These are phyloP conservation scores for Musca vetustissima DNA, from an alignment of 1,140 invertebrate genomes.

Conservation along the genomic window DNA sequence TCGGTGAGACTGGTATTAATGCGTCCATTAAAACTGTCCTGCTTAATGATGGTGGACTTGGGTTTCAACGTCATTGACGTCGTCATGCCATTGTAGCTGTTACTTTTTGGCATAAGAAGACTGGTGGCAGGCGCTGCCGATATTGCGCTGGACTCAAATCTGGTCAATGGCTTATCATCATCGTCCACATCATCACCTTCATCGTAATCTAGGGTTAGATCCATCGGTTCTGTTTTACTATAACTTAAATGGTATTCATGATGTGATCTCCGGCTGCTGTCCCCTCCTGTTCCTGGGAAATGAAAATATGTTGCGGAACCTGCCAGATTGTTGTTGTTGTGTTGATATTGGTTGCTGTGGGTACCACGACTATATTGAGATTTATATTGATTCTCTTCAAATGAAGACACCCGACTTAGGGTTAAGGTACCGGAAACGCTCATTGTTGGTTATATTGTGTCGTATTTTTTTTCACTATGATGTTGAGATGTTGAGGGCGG, in stretches of 20 bases:
- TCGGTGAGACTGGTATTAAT: constrained; percentile 28
- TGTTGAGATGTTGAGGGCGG: too few species aligned
- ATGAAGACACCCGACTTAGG: constrained; percentile 3
- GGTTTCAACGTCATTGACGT: not conserved
- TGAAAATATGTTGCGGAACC: constrained; percentile 18
- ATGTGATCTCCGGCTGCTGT: too few species aligned
- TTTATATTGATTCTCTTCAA: constrained; percentile 17
- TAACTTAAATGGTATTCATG: too few species aligned
- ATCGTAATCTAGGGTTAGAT: too few species aligned
- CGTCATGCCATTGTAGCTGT: constrained; percentile 15
- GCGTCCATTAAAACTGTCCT: constrained; percentile 25
- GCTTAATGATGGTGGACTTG: constrained; percentile 26
- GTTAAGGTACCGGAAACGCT: constrained; percentile 20
- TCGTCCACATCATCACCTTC: too few species aligned
- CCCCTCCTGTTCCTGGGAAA: constrained; percentile 4
- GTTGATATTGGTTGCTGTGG: not conserved
- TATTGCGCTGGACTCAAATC: not conserved
- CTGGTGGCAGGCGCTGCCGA: not conserved
- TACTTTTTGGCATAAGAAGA: constrained; percentile 25
- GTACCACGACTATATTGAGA: constrained; percentile 5
- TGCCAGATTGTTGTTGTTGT: constrained; percentile 14
- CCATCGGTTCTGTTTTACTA: too few species aligned
- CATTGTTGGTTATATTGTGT: too few species aligned
- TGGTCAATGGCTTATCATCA: too few species aligned
- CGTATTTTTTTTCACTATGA: too few species aligned